Evolutionary conservation across 2,113 vertebrate species (phyloP).

Genomic region (Gallinago paraguaiae): DNA sequence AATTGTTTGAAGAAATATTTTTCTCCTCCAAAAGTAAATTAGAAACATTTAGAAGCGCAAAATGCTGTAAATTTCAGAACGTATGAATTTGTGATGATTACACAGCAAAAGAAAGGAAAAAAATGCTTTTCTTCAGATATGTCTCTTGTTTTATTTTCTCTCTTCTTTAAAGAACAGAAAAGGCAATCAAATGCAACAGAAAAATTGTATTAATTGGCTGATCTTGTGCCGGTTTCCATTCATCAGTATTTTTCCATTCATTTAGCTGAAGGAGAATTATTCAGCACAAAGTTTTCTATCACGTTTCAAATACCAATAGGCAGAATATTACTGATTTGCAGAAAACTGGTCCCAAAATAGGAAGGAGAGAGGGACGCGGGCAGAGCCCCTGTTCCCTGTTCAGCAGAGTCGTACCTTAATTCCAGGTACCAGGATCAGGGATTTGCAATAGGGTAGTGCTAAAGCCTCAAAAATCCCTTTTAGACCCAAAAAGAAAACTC

Average conservation of each 20-base stretch:
- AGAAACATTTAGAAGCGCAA: not conserved
- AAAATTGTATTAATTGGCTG: conserved; percentile 22
- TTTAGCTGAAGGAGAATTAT: not conserved
- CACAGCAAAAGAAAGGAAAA: not conserved
- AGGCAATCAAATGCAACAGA: conserved; percentile 20
- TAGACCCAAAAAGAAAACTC: not conserved
- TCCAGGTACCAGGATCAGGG: not conserved
- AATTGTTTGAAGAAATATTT: not conserved
- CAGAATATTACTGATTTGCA: not conserved
- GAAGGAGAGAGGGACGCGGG: not conserved
- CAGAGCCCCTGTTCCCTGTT: not conserved
- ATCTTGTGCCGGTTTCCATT: not conserved
- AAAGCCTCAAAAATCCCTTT: no score
- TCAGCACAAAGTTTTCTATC: not conserved
- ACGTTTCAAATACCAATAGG: rapidly evolving
- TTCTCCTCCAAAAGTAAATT: not conserved
- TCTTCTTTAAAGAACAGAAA: conserved; percentile 13
- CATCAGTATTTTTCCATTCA: not conserved
- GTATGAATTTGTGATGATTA: not conserved
- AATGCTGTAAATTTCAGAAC: not conserved
- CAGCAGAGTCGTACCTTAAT: not conserved
- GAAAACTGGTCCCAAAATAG: not conserved
- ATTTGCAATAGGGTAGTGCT: no score
- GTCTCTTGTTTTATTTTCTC: not conserved
- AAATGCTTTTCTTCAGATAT: not conserved